Evolutionary conservation across 2,888 invertebrate genomes (phyloP), one percentile per base, ranked within the genome.

Genomic region (Nasonia oneida): DNA sequence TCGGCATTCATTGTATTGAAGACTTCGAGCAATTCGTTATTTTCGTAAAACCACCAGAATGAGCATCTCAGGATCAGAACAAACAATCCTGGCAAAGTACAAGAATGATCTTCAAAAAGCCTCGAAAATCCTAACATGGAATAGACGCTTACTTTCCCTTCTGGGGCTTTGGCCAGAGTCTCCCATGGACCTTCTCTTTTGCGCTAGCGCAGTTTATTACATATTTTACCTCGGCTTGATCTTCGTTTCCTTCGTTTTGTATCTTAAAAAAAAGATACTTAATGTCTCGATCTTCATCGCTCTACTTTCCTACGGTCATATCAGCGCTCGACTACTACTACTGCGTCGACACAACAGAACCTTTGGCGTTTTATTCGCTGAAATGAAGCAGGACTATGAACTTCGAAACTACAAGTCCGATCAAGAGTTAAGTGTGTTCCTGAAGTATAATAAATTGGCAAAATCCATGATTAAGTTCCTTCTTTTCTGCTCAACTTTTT

Each of bases 131-230:
- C 4, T 84, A 0, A 33, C 10, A 6, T 91, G 90, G 91, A 91
- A 91, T 73, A 89, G 88, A 81, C 78, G 87, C 57, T 81, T 90
- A 3, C 86, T 92, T 37, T 83, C 87, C 23, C 71, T 80, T 1
- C 74, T 92, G 5, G 92, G 92, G 3, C 81, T 91, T 4, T 92
- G 92, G 91, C 91, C 92, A 0, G 74, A 78, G 5, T 75, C 87
- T 4, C 85, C 84, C 3, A 90, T 86, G 33, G 85, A 89, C 70
- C 23, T 91, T 29, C 85, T 87, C 5, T 91, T 90, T 71, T 75
- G 73, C 5, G 12, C 90, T 0, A 88, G 83, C 47, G 89, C 90
- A 37, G 87, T 89, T 15, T 91, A 90, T 67, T 90, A 90, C 39
- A 75, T 87, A 10, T 90, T 89, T 64, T 89, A 90, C n/a, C 89